phyloP scores from a whole-genome alignment of 2,797 vertebrate species.

The Myotis findleyi region DNA sequence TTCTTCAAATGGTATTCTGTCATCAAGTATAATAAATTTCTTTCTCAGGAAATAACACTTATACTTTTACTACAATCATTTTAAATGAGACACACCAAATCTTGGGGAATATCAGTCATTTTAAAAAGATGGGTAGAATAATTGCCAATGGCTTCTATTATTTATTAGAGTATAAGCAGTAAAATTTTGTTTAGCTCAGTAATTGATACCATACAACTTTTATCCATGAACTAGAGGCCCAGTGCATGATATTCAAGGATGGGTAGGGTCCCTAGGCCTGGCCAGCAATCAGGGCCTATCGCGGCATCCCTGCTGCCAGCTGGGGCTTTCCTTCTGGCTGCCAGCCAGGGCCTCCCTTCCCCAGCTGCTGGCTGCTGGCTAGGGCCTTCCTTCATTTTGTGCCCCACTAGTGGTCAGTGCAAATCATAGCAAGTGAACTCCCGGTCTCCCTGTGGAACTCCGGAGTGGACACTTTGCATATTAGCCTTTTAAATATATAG shows the following conservation, averaged over 20 bases:
- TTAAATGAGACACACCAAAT: not conserved
- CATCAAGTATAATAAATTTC: conserved; percentile 50
- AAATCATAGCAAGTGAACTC: no score
- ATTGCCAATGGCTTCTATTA: not conserved
- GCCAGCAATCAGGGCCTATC: no score
- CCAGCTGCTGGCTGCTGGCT: no score
- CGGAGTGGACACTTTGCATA: no score
- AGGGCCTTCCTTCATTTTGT: no score
- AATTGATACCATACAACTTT: not conserved
- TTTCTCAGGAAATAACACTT: not conserved
- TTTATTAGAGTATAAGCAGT: not conserved
- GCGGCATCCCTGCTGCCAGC: no score
- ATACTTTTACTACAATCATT: not conserved
- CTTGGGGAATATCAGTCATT: not conserved
- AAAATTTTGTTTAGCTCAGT: not conserved
- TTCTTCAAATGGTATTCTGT: conserved; percentile 86
- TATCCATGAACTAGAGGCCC: not conserved
- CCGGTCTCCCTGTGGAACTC: no score
- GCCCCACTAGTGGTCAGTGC: no score
- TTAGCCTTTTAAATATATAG: no score
- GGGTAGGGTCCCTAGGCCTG: no score
- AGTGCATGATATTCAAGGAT: rapidly evolving
- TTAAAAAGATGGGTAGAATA: not conserved
- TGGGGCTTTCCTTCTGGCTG: no score
- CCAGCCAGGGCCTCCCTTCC: no score